Evolutionary conservation across 2,888 invertebrate genomes (phyloP).

Genomic region (Caenorhabditis sp.): DNA sequence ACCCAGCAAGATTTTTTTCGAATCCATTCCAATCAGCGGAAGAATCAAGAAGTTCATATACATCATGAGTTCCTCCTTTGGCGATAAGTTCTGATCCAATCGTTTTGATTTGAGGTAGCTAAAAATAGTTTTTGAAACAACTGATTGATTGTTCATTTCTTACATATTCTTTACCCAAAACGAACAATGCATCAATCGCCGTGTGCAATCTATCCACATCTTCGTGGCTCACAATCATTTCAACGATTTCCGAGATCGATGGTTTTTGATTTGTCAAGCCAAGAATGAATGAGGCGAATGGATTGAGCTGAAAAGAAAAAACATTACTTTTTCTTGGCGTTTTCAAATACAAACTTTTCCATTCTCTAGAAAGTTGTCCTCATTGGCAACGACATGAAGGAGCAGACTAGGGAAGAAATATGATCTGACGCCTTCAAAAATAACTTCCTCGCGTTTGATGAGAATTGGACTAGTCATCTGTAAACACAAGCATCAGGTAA

Average conservation of each 20-base stretch:
- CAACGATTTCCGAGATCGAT: neutral
- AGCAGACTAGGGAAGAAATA: neutral
- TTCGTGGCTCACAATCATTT: neutral
- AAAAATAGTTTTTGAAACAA: neutral
- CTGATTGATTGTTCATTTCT: neutral
- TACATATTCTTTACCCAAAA: neutral
- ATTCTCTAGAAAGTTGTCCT: neutral
- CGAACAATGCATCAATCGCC: neutral
- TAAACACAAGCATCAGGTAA: neutral
- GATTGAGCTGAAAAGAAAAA: neutral
- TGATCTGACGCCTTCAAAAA: neutral
- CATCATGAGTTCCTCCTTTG: neutral
- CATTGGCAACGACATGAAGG: neutral
- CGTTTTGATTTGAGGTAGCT: neutral
- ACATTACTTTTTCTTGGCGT: neutral
- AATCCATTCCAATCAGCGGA: neutral
- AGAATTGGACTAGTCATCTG: neutral
- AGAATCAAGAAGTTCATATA: neutral
- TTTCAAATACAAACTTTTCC: neutral
- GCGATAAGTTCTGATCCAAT: neutral
- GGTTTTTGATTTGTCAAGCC: neutral
- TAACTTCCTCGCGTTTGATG: neutral
- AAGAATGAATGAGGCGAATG: neutral
- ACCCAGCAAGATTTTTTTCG: neutral
- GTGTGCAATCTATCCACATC: neutral